A percentile compares a stretch with the other conserved stretches of the same genome.
Evolutionary conservation across 1,140 invertebrate genomes (phyloP).

Genomic region (Aphidius gifuensis): DNA sequence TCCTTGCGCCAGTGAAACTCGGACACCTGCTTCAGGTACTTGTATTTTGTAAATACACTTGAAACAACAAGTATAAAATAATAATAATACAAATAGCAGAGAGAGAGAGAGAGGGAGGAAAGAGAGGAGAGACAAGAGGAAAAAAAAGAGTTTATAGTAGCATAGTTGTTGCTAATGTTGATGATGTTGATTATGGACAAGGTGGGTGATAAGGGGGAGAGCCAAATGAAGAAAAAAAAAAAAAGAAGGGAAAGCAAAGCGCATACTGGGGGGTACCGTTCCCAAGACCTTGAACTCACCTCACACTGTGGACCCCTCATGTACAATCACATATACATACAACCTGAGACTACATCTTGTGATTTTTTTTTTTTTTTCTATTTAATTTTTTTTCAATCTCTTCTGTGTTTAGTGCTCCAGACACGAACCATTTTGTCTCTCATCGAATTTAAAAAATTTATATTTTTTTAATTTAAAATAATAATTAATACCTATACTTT

Average conservation of each 20-base stretch:
- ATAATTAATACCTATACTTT: not conserved
- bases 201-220: no score
- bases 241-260: slow-evolving; percentile 1
- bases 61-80: not conserved
- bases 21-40: slow-evolving; percentile 32
- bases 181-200: no score
- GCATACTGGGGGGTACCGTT: slow-evolving; percentile 26
- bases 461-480: no score
- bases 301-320: slow-evolving; percentile 17
- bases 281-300: slow-evolving; percentile 28
- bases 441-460: no score
- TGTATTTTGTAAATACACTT: slow-evolving; percentile 8
- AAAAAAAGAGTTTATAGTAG: not conserved
- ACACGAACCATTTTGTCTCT: no score
- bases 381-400: no score
- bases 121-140: not conserved
- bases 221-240: no score
- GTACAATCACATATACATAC: not conserved
- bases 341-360: not conserved
- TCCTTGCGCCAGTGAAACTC: slow-evolving; percentile 25
- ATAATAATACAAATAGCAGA: not conserved
- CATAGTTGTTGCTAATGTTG: no score
- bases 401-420: no score
- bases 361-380: no score
- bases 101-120: not conserved